Base-by-base conservation (phyloP, 2,113 vertebrate genomes). In the Lepisosteus osseus region DNA sequence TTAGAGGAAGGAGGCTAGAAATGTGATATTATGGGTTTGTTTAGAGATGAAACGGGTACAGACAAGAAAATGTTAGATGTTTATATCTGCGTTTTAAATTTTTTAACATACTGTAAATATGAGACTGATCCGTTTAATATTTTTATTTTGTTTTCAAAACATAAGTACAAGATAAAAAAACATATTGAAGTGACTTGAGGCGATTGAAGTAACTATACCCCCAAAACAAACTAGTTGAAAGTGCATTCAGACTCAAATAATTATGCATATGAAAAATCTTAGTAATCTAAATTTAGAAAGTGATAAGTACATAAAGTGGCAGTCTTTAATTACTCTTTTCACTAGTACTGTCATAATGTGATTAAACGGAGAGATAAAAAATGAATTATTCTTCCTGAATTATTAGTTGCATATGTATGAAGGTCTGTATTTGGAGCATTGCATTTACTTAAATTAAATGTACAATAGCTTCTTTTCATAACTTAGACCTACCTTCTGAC, bases 401-500 rank as follows among this genome's bases (percentile, higher is more conserved):
- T 42, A 66, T 63, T 29, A 59, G 40, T 67, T 40, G 42, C 63
- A 45, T 61, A 59, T 44, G 15, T 61, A 66, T 11, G 43, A 67
- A 57, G 57, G n/a, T 55, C 12, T 56, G 55, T n/a, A 13, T 42
- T 55, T 69, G n/a, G 55, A 42, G 65, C 7, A 14, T 61, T 44
- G 14, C n/a, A 40, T 51, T 68, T 47, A 13, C 72, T 73, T 73
- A 54, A 73, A 68, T 73, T 73, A 73, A 57, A 54, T 56, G 29
- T 17, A 59, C 11, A 9, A 41, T 47, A 4, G 45, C 42, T 72
- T 67, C 14, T 65, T 72, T 80, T 84, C 81, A 79, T 68, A 74
- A 42, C 56, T 77, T 77, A 74, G 47, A 47, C 79, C 75, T 76
- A 72, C 11, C 29, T 77, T 75, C 64, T 69, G 55, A 77, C 29